Evolutionary conservation across 2,888 invertebrate genomes (phyloP), one percentile per base, ranked within the genome.

Genomic region (Meloe dianella): DNA sequence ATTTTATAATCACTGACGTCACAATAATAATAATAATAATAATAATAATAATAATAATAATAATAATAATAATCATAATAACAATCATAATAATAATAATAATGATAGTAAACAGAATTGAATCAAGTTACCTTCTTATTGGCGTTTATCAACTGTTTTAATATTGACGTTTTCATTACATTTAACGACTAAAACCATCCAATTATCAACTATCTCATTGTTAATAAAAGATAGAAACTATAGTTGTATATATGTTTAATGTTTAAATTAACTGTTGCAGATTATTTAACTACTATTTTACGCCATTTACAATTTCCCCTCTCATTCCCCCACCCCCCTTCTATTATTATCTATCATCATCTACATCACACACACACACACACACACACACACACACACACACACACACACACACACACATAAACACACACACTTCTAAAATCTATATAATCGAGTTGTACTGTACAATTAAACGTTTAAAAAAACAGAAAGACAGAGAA

Each of bases 221-320:
- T 47, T 47, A 47, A 20, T 20, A 8, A 47, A 47, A 47, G 47
- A 47, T 22, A 20, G 47, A 27, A 27, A 4, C 27, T 27, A 27
- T 27, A 4, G 27, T 27, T 27, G 27, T 3, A 27, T 27, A 27
- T 3, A 20, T 20, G 20, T 47, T 20, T 41, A 1, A n/a, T 17
- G 41, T 41, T 41, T 41, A 41, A 41, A 41, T 41, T 41, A n/a
- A 20, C 47, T 47, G 20, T 20, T 47, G 20, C 20, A 47, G 20
- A 20, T 47, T 41, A n/a, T 41, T 47, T 47, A 20, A 47, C 47
- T 47, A 47, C 47, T 47, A 47, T 47, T 47, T 47, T 47, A 47
- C 47, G 47, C 47, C 47, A 20, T 47, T 47, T 20, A 20, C 47
- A 20, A 20, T 47, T 9, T 47, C 47, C 20, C 47, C 22, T 20